These are phyloP conservation scores for Plectrocnemia conspersa DNA, from an alignment of 1,140 invertebrate species.

Conservation along the genomic window DNA sequence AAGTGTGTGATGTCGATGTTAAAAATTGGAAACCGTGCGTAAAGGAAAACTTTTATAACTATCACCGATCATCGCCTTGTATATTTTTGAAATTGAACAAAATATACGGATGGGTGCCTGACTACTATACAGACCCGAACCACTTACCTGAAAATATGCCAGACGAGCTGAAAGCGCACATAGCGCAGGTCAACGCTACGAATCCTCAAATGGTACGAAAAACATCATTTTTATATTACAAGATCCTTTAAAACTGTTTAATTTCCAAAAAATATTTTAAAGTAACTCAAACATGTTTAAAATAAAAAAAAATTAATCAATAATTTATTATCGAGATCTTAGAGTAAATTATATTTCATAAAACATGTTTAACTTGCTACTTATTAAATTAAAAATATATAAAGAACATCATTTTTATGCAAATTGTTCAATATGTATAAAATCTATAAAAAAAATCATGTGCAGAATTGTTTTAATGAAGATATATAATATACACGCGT, in stretches of 20 bases:
- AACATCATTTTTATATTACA: background rate
- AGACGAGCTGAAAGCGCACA: constrained; percentile 55
- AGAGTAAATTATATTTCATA: no score
- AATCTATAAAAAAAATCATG: no score
- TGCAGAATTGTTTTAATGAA: no score
- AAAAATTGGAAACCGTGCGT: constrained; percentile 61
- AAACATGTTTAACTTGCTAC: no score
- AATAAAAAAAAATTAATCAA: no score
- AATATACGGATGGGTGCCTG: constrained; percentile 73
- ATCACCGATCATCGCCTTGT: constrained; percentile 71
- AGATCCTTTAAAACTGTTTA: background rate
- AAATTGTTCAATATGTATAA: no score
- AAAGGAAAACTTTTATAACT: constrained; percentile 66
- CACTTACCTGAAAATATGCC: constrained; percentile 65
- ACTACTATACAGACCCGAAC: constrained; percentile 61
- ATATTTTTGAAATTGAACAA: constrained; percentile 79
- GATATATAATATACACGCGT: background rate
- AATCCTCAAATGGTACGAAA: constrained; percentile 41
- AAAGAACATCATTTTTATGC: no score
- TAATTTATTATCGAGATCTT: no score
- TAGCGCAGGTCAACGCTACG: constrained; percentile 47
- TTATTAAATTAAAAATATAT: no score
- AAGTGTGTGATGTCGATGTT: constrained; percentile 70
- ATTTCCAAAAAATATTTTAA: no score
- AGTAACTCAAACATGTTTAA: no score